phyloP scores from a whole-genome alignment of 2,797 vertebrate genomes.

The Ciconia nigra region DNA sequence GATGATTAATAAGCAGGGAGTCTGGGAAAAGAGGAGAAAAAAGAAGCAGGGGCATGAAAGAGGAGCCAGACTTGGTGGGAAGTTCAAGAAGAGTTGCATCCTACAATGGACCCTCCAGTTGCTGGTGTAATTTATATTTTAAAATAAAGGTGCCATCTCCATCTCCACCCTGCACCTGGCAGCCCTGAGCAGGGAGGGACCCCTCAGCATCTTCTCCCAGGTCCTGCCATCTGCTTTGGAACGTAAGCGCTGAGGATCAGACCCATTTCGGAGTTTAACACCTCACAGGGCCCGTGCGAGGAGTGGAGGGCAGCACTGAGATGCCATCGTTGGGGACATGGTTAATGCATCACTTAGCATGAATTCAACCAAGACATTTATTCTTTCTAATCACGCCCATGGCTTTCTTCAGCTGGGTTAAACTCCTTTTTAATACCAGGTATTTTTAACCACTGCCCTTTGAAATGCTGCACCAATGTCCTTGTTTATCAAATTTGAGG shows the following conservation, averaged over 20 bases:
- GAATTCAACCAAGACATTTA: neutral
- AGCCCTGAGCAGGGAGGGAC: neutral
- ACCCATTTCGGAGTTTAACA: neutral
- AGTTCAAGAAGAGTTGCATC: neutral
- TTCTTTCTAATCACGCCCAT: neutral
- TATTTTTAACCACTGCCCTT: neutral
- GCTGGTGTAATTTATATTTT: neutral
- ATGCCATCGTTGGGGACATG: rapidly evolving
- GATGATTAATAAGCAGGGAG: neutral
- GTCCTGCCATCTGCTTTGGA: neutral
- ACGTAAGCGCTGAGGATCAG: rapidly evolving
- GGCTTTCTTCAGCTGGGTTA: neutral
- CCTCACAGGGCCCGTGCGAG: neutral
- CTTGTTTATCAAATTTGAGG: neutral
- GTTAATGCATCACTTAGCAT: neutral
- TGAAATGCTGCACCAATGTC: neutral
- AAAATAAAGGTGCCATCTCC: neutral
- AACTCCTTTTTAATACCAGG: neutral
- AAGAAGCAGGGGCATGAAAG: neutral
- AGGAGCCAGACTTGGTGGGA: neutral
- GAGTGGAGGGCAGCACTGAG: neutral
- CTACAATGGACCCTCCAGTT: no score
- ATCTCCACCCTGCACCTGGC: neutral
- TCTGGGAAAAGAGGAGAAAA: neutral
- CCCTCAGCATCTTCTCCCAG: neutral